phyloP scores from a whole-genome alignment of 2,113 vertebrate genomes.

The Macaca nemestrina region DNA sequence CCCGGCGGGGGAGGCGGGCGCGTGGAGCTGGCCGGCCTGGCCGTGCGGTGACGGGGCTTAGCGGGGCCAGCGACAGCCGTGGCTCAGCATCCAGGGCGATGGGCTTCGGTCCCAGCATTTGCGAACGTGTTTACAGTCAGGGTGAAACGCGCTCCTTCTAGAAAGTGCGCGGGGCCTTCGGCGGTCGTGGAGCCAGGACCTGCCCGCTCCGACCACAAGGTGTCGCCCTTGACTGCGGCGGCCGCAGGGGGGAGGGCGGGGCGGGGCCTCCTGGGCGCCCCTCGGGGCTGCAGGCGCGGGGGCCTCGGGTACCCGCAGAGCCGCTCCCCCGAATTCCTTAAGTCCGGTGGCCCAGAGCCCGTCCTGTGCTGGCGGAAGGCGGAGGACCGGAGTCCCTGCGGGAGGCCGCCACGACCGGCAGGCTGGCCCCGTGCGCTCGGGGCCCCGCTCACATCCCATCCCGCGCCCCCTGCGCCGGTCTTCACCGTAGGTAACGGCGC shows the following conservation, averaged over 20 bases:
- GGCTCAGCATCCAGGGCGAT: background rate
- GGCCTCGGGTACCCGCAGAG: background rate
- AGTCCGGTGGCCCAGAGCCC: background rate
- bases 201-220: background rate
- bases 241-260: rapidly evolving
- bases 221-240: background rate
- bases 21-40: background rate
- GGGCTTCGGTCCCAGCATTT: background rate
- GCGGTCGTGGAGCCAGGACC: background rate
- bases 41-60: background rate
- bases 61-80: background rate
- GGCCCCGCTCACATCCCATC: background rate
- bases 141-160: background rate
- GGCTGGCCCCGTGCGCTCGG: background rate
- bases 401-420: rapidly evolving
- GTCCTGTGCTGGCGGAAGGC: background rate
- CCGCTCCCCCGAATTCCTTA: background rate
- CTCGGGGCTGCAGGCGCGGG: background rate
- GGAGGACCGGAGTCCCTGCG: background rate
- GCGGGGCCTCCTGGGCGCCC: too few species aligned
- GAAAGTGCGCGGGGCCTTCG: background rate
- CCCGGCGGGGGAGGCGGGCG: background rate
- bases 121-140: background rate
- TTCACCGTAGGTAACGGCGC: background rate
- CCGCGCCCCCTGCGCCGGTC: background rate